Conservation (phyloP, 2,797 vertebrate genomes). For the Crenuchus spilurus region DNA sequence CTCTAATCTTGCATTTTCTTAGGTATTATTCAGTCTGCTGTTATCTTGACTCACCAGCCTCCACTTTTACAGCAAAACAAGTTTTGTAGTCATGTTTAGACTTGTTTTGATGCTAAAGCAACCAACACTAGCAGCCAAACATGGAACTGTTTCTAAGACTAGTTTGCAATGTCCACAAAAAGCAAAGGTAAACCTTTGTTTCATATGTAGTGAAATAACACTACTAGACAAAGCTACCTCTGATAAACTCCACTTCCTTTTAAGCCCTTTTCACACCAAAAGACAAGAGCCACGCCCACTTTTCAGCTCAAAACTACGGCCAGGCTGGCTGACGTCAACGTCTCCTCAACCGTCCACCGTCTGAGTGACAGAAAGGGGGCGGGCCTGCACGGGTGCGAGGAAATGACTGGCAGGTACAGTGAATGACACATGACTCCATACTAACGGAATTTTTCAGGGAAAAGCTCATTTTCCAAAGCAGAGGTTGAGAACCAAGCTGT, state of each 20-base stretch:
- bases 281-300: background rate
- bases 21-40: background rate
- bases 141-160: background rate
- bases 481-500: too few relatives aligned
- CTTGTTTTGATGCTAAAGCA: background rate
- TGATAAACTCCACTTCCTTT: background rate
- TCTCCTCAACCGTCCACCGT: background rate
- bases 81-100: conserved; percentile 14
- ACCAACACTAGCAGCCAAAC: background rate
- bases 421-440: too few relatives aligned
- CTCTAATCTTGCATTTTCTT: too few relatives aligned
- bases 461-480: too few relatives aligned
- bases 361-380: background rate
- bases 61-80: background rate
- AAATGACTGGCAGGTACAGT: too few relatives aligned
- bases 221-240: too few relatives aligned
- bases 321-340: background rate
- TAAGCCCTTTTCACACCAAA: background rate
- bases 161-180: background rate
- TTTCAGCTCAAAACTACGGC: background rate
- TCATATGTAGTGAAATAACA: too few relatives aligned
- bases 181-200: background rate
- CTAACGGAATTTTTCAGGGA: too few relatives aligned
- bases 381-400: too few relatives aligned
- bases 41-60: background rate